Conservation (phyloP, 1,140 invertebrate species). For the Pseudachorutes palmiensis region DNA sequence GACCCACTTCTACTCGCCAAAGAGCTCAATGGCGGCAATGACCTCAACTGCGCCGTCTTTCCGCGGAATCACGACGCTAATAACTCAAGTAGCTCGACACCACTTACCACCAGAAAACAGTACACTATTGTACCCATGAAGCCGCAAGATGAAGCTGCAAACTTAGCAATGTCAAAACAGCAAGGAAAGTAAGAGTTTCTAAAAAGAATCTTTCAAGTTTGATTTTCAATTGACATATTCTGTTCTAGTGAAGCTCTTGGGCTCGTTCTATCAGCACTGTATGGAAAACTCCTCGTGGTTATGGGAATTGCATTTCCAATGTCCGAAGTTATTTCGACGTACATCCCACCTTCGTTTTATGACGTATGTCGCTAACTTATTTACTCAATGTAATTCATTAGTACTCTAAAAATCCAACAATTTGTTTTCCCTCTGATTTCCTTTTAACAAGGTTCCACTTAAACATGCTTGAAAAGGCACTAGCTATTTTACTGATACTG, state of each 20-base stretch:
- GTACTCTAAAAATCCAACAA: no score
- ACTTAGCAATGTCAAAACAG: background rate
- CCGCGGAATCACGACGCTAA: background rate
- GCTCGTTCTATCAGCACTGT: conserved; percentile 78
- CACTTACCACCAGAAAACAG: background rate
- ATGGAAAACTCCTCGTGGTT: conserved; percentile 86
- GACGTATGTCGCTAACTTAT: conserved; percentile 53
- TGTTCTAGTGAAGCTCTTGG: conserved; percentile 64
- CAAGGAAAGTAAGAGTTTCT: conserved; percentile 32
- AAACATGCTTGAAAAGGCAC: no score
- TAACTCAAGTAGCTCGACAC: background rate
- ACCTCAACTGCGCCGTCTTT: background rate
- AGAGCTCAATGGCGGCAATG: background rate
- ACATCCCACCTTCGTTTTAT: conserved; percentile 80
- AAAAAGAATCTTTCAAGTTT: no score
- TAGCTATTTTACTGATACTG: no score
- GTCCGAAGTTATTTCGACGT: conserved; percentile 79
- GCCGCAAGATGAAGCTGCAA: background rate
- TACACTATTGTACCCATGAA: background rate
- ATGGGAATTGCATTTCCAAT: conserved; percentile 91
- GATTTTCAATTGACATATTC: conserved; percentile 25
- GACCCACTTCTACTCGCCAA: conserved; percentile 8
- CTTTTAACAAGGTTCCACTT: no score
- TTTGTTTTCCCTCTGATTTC: no score
- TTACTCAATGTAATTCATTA: conserved; percentile 41